Evolutionary conservation across 2,888 invertebrate genomes (phyloP), one percentile per base, ranked within the genome.

Genomic region (Drosophila maculinotata): DNA sequence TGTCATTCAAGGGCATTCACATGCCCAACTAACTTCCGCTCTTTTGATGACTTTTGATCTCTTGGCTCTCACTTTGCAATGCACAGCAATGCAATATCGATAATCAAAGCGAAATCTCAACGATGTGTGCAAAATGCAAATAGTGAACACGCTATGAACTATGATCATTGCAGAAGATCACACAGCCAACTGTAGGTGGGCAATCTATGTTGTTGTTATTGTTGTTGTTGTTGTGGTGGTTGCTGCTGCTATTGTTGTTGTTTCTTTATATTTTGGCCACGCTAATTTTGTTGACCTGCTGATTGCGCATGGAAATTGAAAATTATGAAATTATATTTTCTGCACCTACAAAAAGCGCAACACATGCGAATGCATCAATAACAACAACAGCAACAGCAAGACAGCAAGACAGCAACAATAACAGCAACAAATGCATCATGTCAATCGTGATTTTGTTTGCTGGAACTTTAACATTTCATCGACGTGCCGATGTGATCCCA

Each of bases 381-480:
- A 54, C 57, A 57, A 58, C 42, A 71, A 17, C 48, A 51, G 14
- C 71, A 53, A 30, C 44, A 53, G n/a, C n/a, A n/a, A n/a, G n/a
- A 23, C 45, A 31, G 15, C 28, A 62, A 17, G 9, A 15, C 25
- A 30, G 49, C 35, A 30, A 33, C 41, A 53, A 53, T 49, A 57
- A 54, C 42, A 52, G 58, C 76, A 75, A 62, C 65, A 83, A 85
- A 79, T 84, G 62, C 81, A 63, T 86, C 87, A 83, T 82, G 87
- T 81, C 88, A 86, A 87, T 87, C 88, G 76, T 78, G 79, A 84
- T 84, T 84, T 84, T 84, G 87, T 84, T 84, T 84, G 88, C 71
- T 88, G 88, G 87, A 84, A 88, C 84, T 84, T 84, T 84, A 84
- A 87, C 88, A 87, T 88, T 84, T 84, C 85, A 83, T 72, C 87